phyloP scores from a whole-genome alignment of 2,113 vertebrate species.

The Cebus imitator region DNA sequence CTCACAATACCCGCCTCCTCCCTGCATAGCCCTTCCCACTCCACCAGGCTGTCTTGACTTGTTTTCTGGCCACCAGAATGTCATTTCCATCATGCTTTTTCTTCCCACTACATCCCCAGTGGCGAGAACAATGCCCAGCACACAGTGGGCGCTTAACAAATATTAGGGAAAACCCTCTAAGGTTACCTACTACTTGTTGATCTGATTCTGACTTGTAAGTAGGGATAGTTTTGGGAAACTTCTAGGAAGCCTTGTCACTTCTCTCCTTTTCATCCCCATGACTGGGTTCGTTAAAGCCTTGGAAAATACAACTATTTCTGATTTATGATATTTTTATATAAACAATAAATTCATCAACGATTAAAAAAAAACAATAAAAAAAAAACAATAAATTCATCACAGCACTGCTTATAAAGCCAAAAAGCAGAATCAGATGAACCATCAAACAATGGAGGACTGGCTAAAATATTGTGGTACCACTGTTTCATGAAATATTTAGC shows the following conservation, averaged over 20 bases:
- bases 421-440: background rate
- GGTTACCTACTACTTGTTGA: background rate
- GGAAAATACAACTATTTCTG: constrained; percentile 41
- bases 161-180: background rate
- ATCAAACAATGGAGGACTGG: background rate
- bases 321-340: constrained; percentile 32
- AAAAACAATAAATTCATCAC: background rate
- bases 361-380: no score
- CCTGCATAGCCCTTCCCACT: background rate
- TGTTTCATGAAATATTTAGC: background rate
- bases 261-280: background rate
- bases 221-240: background rate
- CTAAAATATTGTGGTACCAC: background rate
- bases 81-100: background rate
- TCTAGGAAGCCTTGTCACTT: background rate
- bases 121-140: background rate
- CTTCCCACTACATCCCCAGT: background rate
- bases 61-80: background rate
- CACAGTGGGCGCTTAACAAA: background rate
- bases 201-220: background rate
- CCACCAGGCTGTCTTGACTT: fast-evolving
- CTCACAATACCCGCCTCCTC: fast-evolving
- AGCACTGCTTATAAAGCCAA: background rate
- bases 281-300: constrained; percentile 14
- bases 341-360: background rate